Evolutionary conservation across 2,797 vertebrate species (phyloP), one percentile per base, ranked within the genome.

Genomic region (Chrysocyon brachyurus): DNA sequence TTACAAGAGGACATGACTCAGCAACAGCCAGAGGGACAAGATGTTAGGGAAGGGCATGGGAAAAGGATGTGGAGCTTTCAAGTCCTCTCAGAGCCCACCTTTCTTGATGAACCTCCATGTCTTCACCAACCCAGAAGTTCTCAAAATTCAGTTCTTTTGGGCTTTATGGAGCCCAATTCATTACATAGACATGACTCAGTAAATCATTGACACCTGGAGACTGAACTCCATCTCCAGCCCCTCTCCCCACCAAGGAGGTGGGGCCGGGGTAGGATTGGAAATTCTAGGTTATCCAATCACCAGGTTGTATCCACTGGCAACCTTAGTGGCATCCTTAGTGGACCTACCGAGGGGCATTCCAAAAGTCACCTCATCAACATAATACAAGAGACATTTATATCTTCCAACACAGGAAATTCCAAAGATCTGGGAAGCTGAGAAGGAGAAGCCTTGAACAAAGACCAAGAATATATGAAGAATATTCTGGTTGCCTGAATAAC

Each of bases 11-110:
- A 22, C 11, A 36, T 16, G 49, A 87, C 63, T 21, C 63, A 49
- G 73, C 36, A 52, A 61, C 15, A 83, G 54, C 52, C 31, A 33
- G 28, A 57, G 26, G 61, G 28, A 82, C 19, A 36, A 64, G n/a
- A 46, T 9, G 14, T 33, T 3, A 21, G 28, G 56, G 17, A 3
- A 5, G 22, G 17, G 11, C 0, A 1, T 12, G 4, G 17, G 28
- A 52, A 12, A n/a, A 57, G 7, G 28, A 73, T 17, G 4, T 5
- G 28, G 75, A n/a, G 28, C 3, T 46, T 26, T 26, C 57, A 31
- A 4, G 24, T 8, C 7, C 19, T 64, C 59, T 61, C 10, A 12
- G 46, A 40, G 21, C 26, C 15, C 28, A 5, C 22, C 11, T 3
- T 40, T 73, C 36, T 33, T 54, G 15, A 61, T 2, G 28, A 0